A percentile compares a stretch with the other conserved stretches of the same genome.
phyloP scores from a whole-genome alignment of 2,113 vertebrate genomes.

The Hemicordylus capensis region DNA sequence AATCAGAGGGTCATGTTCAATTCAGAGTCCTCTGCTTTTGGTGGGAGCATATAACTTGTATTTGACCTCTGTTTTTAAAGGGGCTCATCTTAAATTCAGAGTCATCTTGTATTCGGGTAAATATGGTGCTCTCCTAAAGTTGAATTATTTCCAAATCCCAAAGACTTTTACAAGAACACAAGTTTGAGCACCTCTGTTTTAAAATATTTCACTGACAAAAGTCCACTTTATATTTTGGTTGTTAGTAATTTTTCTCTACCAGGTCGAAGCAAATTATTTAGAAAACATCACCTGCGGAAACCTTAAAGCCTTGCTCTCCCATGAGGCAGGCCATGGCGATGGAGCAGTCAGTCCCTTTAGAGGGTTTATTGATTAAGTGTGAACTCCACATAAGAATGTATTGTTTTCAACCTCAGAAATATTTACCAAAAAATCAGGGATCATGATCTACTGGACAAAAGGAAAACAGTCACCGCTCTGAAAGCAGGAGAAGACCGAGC shows the following conservation, averaged over 20 bases:
- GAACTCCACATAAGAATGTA: slow-evolving; percentile 70
- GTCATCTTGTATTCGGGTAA: too few relatives aligned
- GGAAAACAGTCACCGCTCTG: slow-evolving; percentile 92
- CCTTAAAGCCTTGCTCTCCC: slow-evolving; percentile 27
- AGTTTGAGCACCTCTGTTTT: too few relatives aligned
- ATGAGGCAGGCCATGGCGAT: slow-evolving; percentile 24
- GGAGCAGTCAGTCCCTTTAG: slow-evolving; percentile 38
- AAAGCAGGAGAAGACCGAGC: slow-evolving; percentile 94
- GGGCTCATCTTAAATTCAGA: too few relatives aligned
- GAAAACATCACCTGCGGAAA: slow-evolving; percentile 49
- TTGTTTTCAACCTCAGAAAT: slow-evolving; percentile 86
- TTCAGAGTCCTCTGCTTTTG: too few relatives aligned
- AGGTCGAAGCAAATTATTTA: slow-evolving; percentile 52
- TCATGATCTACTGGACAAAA: slow-evolving; percentile 92
- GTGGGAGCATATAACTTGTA: too few relatives aligned
- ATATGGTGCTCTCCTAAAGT: too few relatives aligned
- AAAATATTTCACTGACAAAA: slow-evolving; percentile 47
- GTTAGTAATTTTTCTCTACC: slow-evolving; percentile 32
- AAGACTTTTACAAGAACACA: too few relatives aligned
- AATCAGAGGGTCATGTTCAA: too few relatives aligned
- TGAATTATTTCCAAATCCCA: slow-evolving; percentile 34
- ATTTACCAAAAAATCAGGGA: slow-evolving; percentile 93
- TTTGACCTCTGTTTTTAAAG: too few relatives aligned
- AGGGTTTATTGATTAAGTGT: slow-evolving; percentile 41
- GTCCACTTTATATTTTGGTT: slow-evolving; percentile 54